These are phyloP conservation scores for Megastigmus dorsalis DNA, from an alignment of 2,888 invertebrate genomes.

Conservation along the genomic window DNA sequence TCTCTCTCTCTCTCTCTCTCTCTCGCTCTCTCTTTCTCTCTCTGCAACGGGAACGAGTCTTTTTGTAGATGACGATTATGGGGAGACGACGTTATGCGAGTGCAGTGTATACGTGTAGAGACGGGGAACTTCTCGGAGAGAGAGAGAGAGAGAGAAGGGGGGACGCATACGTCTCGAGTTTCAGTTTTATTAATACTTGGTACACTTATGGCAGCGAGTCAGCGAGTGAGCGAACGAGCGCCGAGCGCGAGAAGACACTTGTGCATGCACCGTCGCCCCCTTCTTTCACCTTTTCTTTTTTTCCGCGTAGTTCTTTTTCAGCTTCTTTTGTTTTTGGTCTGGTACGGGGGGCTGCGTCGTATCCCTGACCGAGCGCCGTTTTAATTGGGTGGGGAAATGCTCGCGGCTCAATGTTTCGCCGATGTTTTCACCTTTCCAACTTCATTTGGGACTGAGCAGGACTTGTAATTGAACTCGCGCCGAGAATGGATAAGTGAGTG, in stretches of 20 bases:
- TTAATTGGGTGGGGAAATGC: slow-evolving; percentile 28
- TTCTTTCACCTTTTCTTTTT: too few relatives aligned
- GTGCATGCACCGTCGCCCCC: too few relatives aligned
- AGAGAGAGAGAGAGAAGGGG: slow-evolving; percentile 6
- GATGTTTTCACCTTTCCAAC: too few relatives aligned
- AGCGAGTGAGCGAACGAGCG: not conserved
- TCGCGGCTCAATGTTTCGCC: not conserved
- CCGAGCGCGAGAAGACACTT: slow-evolving; percentile 4
- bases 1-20: slow-evolving; percentile 36
- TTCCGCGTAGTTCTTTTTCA: not conserved
- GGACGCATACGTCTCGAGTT: slow-evolving; percentile 41
- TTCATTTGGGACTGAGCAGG: too few relatives aligned
- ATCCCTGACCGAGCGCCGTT: too few relatives aligned
- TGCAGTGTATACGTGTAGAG: too few relatives aligned
- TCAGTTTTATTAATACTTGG: slow-evolving; percentile 53
- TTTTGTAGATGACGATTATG: slow-evolving; percentile 31
- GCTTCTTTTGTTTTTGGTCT: too few relatives aligned
- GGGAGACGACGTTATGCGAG: not conserved
- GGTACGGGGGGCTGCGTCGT: not conserved
- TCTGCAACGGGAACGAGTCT: slow-evolving; percentile 26
- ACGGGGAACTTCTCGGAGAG: too few relatives aligned
- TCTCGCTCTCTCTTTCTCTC: slow-evolving; percentile 15
- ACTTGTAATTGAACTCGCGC: too few relatives aligned
- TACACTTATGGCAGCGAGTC: slow-evolving; percentile 35
- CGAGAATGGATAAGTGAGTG: too few relatives aligned